These are phyloP conservation scores for Astur gentilis DNA, from an alignment of 2,113 vertebrate species.

Conservation along the genomic window DNA sequence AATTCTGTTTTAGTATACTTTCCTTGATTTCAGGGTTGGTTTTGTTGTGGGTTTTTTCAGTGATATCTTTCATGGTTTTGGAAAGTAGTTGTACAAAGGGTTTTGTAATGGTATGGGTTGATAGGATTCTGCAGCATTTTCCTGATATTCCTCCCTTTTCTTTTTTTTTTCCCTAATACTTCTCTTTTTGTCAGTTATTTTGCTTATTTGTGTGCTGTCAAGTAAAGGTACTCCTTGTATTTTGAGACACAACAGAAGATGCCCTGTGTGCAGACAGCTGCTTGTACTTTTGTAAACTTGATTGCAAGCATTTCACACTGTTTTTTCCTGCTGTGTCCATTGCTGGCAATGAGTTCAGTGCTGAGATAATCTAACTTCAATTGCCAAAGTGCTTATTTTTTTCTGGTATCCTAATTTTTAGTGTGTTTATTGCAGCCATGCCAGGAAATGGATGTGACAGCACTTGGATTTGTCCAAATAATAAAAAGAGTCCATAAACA, in stretches of 20 bases:
- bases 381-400: constrained; percentile 30
- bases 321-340: constrained; percentile 27
- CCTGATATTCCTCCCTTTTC: background rate
- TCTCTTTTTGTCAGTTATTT: background rate
- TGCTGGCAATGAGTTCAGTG: background rate
- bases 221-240: background rate
- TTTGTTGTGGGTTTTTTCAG: background rate
- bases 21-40: background rate
- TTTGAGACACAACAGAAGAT: background rate
- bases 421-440: background rate
- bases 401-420: background rate
- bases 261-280: background rate
- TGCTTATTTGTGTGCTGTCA: background rate
- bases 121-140: background rate
- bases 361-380: constrained; percentile 27
- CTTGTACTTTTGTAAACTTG: background rate
- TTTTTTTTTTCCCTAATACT: background rate
- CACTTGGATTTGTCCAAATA: background rate
- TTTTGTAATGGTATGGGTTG: background rate
- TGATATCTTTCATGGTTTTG: background rate
- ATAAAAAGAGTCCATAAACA: background rate
- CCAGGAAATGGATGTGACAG: background rate
- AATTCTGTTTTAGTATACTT: background rate
- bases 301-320: constrained; percentile 11
- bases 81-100: background rate